phyloP scores from a whole-genome alignment of 2,113 vertebrate genomes.

The Strix uralensis region DNA sequence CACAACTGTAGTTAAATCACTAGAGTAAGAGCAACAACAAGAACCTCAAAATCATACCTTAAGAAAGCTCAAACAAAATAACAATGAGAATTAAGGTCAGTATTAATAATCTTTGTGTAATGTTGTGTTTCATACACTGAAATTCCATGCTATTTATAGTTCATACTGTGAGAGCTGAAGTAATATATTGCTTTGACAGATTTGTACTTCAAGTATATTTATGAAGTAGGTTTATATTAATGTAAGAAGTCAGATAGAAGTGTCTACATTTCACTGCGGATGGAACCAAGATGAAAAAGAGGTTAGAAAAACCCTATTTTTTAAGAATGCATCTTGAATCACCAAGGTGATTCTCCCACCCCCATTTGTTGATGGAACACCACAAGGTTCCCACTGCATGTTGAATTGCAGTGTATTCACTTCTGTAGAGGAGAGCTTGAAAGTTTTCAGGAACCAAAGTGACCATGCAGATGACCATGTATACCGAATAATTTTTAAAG shows the following conservation, averaged over 20 bases:
- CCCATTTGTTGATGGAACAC: not conserved
- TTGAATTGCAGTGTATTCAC: not conserved
- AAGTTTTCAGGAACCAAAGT: not conserved
- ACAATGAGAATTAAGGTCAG: not conserved
- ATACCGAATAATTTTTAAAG: not conserved
- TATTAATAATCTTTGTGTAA: not conserved
- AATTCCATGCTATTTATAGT: not conserved
- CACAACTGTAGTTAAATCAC: not conserved
- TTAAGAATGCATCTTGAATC: not conserved
- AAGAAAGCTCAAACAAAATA: not conserved
- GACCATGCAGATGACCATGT: fast-evolving
- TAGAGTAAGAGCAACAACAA: not conserved
- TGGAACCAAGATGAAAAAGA: not conserved
- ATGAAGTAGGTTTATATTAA: not conserved
- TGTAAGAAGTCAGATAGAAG: not conserved
- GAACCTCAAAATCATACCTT: not conserved
- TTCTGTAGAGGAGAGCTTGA: not conserved
- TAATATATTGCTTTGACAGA: not conserved
- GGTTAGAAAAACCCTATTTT: not conserved
- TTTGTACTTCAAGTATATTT: not conserved
- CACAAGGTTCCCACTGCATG: not conserved
- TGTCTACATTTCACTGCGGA: not conserved
- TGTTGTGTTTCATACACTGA: not conserved
- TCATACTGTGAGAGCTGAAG: not conserved
- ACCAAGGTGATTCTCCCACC: not conserved